phyloP scores from a whole-genome alignment of 2,797 vertebrate genomes.

The Coracias cyanogaster region DNA sequence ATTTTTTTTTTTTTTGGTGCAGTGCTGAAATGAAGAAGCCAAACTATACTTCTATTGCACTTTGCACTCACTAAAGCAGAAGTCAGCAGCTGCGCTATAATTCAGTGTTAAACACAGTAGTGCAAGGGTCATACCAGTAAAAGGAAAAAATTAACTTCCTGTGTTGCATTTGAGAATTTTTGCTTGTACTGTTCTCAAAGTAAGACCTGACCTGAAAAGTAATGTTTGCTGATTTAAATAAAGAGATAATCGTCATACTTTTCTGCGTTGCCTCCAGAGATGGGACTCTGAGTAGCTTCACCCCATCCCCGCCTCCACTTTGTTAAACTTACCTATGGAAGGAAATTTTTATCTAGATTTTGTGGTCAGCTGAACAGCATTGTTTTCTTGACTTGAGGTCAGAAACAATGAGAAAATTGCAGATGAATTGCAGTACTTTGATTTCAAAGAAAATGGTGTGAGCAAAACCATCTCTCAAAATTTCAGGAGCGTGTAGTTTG shows the following conservation, averaged over 20 bases:
- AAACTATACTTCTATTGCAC: not conserved
- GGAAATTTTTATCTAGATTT: not conserved
- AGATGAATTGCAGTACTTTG: not conserved
- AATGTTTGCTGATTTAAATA: not conserved
- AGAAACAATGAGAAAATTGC: not conserved
- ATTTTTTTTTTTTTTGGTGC: not conserved
- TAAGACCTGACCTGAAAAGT: conserved; percentile 20
- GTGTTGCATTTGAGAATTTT: not conserved
- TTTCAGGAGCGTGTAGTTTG: not conserved
- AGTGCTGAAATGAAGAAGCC: not conserved
- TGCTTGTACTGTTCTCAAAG: not conserved
- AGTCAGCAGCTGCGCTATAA: conserved; percentile 15
- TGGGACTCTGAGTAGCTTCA: not conserved
- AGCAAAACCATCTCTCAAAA: not conserved
- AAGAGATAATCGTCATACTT: not conserved
- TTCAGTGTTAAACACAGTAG: conserved; percentile 54
- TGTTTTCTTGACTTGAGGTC: not conserved
- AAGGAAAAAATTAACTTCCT: conserved; percentile 50
- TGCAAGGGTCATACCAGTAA: conserved; percentile 50
- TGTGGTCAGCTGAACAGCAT: not conserved
- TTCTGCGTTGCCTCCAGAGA: not conserved
- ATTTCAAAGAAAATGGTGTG: not conserved
- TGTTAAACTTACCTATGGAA: not conserved
- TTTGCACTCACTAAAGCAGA: not conserved
- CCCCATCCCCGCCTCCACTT: accelerated